phyloP scores from a whole-genome alignment of 92 coral and sea anemone species.

The Epizoanthus illoricatus region DNA sequence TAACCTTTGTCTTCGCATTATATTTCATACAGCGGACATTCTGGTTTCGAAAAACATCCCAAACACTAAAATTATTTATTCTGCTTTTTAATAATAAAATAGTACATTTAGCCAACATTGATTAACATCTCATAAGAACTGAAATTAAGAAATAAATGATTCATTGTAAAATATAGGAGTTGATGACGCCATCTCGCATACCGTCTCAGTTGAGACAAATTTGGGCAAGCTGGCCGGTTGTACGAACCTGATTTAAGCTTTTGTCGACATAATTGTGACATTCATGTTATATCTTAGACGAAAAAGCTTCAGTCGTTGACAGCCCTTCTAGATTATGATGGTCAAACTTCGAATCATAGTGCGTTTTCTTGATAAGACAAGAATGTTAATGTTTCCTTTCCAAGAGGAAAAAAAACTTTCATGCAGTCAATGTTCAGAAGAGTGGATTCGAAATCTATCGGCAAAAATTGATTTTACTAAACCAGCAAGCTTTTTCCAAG shows the following conservation, averaged over 20 bases:
- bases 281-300: background rate
- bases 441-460: background rate
- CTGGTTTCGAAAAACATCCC: background rate
- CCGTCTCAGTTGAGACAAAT: background rate
- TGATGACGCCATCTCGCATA: background rate
- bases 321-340: slow-evolving; percentile 19
- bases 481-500: background rate
- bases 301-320: slow-evolving; percentile 10
- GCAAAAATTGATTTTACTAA: background rate
- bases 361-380: background rate
- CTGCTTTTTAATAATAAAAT: no score
- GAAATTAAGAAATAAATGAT: background rate
- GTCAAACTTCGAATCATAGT: background rate
- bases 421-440: background rate
- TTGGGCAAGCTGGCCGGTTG: background rate
- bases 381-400: background rate
- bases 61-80: background rate
- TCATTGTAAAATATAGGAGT: background rate
- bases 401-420: background rate
- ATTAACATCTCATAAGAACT: background rate
- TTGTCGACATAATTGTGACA: background rate
- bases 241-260: no score
- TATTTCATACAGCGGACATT: background rate
- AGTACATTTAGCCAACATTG: background rate
- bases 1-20: background rate